Base-by-base conservation (phyloP, 2,113 vertebrate species). In the Rattus rattus region DNA sequence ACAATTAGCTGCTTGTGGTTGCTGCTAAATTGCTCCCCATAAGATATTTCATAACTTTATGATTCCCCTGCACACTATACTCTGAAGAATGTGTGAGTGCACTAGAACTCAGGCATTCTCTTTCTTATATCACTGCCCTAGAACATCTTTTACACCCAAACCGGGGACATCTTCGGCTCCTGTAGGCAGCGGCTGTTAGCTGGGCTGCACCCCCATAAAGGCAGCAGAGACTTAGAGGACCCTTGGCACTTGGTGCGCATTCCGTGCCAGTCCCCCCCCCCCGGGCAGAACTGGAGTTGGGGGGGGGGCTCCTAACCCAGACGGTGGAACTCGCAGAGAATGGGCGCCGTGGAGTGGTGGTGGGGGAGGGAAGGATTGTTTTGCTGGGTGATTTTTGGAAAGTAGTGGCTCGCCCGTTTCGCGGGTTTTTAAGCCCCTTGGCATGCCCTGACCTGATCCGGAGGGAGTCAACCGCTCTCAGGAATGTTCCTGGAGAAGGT, bases 391-490 rank as follows among this genome's bases (percentile, higher is more conserved):
- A 43, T 72, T 85, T 81, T 90, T 39, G 93, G 47, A 86, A 88
- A 94, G 94, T 52, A 94, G 93, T 95, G 47, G 85, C 88, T 94
- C 56, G 91, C 94, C 94, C 94, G 94, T 81, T 97, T 80, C 91
- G 86, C 95, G 85, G 92, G 91, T 96, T 94, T 97, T 95, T 94
- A 97, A 97, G 97, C 97, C 96, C 96, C 98, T 97, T 94, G 87
- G 96, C 98, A 87, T 96, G 98, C 92, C 96, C 97, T 96, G 97
- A 98, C 97, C 97, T 97, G 98, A 98, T 94, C 97, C 10, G 75
- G 87, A 91, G 83, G 95, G 96, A 97, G 95, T 93, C 98, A 92
- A 96, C 93, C 70, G 93, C 97, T 96, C 95, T 97, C 97, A 97
- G 98, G 98, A 98, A 98, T 98, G 97, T 96, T 94, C 88, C 70